These are phyloP conservation scores for Hermodice carunculata DNA, from an alignment of 2,888 invertebrate species.

Conservation along the genomic window DNA sequence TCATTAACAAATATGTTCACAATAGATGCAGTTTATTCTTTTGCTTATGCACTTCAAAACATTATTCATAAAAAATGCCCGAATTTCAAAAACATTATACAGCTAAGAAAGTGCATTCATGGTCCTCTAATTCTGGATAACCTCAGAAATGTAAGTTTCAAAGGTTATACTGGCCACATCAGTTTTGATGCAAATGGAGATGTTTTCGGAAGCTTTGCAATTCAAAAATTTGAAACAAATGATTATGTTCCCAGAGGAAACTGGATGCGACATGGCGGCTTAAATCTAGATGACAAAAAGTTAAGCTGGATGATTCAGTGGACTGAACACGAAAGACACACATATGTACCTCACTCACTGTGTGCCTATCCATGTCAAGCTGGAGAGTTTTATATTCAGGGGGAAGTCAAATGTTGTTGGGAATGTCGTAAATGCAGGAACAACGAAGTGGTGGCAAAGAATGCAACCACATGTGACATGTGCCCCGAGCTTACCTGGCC, in stretches of 20 bases:
- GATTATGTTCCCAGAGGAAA: background rate
- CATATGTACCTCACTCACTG: conserved; percentile 19
- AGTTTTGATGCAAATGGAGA: conserved; percentile 51
- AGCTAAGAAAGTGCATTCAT: conserved; percentile 39
- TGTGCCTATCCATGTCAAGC: conserved; percentile 22
- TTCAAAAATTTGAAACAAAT: conserved; percentile 41
- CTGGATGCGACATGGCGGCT: background rate
- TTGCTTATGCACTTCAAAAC: conserved; percentile 45
- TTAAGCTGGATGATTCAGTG: background rate
- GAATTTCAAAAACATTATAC: conserved; percentile 4
- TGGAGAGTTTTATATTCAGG: conserved; percentile 22
- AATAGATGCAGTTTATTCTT: conserved; percentile 50
- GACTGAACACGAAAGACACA: background rate
- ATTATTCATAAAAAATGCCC: conserved; percentile 44
- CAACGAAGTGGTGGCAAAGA: conserved; percentile 21
- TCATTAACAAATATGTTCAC: too few relatives aligned
- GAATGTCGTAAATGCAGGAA: conserved; percentile 25
- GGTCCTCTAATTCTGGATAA: conserved; percentile 38
- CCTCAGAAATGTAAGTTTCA: conserved; percentile 42
- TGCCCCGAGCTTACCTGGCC: conserved; percentile 30
- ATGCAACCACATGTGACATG: conserved; percentile 13
- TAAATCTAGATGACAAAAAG: background rate
- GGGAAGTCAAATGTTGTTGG: conserved; percentile 32
- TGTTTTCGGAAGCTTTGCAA: conserved; percentile 43
- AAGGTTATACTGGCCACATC: conserved; percentile 43